Conservation (phyloP, 2,797 vertebrate species). For the Ceryle rudis region DNA sequence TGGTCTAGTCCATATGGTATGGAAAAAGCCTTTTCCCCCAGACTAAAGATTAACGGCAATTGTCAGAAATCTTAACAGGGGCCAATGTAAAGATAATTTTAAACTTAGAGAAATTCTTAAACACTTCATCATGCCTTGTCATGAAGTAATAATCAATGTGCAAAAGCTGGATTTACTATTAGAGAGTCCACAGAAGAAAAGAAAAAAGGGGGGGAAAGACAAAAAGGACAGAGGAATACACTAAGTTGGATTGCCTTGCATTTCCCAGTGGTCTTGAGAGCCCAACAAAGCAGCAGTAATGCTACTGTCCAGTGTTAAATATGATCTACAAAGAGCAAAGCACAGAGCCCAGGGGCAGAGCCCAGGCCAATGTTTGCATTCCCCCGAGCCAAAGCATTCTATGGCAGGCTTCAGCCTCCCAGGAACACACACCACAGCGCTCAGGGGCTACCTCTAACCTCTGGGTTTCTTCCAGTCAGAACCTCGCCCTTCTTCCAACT, state of each 20-base stretch:
- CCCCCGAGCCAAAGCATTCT: background rate
- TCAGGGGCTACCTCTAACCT: background rate
- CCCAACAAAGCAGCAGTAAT: background rate
- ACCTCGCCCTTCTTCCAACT: background rate
- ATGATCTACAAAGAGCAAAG: background rate
- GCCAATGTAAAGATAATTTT: conserved; percentile 53
- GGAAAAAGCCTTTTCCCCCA: background rate
- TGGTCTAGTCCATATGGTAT: conserved; percentile 65
- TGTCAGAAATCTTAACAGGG: conserved; percentile 65
- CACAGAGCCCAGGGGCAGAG: conserved; percentile 5
- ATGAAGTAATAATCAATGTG: conserved; percentile 6
- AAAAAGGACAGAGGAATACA: background rate
- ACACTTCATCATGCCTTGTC: conserved; percentile 11
- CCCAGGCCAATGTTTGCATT: conserved; percentile 22
- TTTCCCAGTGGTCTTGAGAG: background rate
- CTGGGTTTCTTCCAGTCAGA: background rate
- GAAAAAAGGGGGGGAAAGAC: no score
- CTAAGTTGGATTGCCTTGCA: background rate
- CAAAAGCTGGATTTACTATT: conserved; percentile 32
- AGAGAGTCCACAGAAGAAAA: background rate
- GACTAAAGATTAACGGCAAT: conserved; percentile 55
- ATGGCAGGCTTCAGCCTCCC: background rate
- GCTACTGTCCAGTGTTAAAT: background rate
- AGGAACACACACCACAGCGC: background rate
- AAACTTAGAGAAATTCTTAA: conserved; percentile 64